Evolutionary conservation across 2,888 invertebrate species (phyloP), one percentile per base, ranked within the genome.

Genomic region (Nomada hirtipes): DNA sequence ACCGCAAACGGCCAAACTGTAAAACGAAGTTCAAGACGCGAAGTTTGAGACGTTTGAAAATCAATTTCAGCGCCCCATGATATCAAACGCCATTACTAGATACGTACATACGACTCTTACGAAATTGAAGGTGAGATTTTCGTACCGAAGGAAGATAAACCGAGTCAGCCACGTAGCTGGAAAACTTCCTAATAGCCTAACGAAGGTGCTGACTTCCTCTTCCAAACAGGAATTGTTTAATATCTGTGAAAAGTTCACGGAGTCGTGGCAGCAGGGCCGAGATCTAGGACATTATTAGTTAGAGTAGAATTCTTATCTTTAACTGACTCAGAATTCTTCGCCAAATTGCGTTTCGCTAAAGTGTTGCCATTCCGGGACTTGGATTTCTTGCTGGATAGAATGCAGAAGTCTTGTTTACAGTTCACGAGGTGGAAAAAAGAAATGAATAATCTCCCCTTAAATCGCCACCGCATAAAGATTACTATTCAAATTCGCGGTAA

Each of bases 171-270:
- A 13, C 44, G 63, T 64, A 29, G 44, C 55, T 29, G 4, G 15
- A 50, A 68, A 78, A 76, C 53, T 78, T 76, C 36, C 29, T 63
- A 76, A 69, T n/a, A n/a, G 61, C 26, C 55, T 63, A 63, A 63
- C 23, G 61, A 68, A 69, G 68, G 70, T 42, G 63, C 44, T n/a
- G 55, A 42, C 61, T 57, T 55, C 68, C 68, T 26, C 23, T 47
- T 53, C 11, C 26, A 26, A 26, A 29, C 20, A 26, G 2, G 55
- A 1, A 61, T 76, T 26, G 55, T 67, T 68, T 69, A 57, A 76
- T 78, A 78, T 76, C 68, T 78, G 76, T 29, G 26, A 75, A 26
- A 78, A 78, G 76, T 78, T 78, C 68, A n/a, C 42, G 18, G 15
- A 55, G 55, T 63, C 50, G 36, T 23, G 76, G 44, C 36, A 55